These are phyloP conservation scores for Mormyrops boulengeri DNA, from an alignment of 2,797 vertebrate genomes.

Conservation along the genomic window DNA sequence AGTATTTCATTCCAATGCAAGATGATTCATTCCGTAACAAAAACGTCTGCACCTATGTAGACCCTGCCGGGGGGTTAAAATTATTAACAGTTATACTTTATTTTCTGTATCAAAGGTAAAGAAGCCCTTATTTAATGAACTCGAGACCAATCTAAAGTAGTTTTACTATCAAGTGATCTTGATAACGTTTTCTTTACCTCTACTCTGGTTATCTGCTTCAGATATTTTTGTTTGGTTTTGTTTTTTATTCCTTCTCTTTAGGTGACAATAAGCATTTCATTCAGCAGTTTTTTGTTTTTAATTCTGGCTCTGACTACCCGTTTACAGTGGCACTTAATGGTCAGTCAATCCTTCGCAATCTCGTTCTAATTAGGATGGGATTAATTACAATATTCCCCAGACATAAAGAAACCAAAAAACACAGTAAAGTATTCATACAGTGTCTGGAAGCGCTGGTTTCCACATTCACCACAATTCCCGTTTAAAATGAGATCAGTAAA, in stretches of 20 bases:
- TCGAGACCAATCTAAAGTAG: constrained; percentile 32
- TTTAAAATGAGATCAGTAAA: constrained; percentile 25
- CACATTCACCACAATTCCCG: constrained; percentile 52
- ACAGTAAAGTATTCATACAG: constrained; percentile 2
- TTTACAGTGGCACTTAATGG: constrained; percentile 60
- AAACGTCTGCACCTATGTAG: constrained; percentile 28
- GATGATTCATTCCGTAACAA: constrained; percentile 51
- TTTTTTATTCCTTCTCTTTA: constrained; percentile 40
- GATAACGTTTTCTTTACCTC: not conserved
- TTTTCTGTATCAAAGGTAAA: not conserved
- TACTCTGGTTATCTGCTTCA: constrained; percentile 44
- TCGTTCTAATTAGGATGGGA: not conserved
- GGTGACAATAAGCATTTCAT: constrained; percentile 67
- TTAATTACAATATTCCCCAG: constrained; percentile 21
- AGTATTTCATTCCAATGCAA: constrained; percentile 58
- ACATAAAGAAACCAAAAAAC: not conserved
- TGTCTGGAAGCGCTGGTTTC: constrained; percentile 56
- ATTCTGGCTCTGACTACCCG: constrained; percentile 46
- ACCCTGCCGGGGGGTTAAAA: not conserved
- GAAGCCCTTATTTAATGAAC: constrained; percentile 25
- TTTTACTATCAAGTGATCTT: constrained; percentile 31
- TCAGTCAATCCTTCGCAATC: constrained; percentile 15
- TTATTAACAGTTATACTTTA: constrained; percentile 27
- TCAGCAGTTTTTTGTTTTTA: constrained; percentile 80
- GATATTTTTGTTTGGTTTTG: constrained; percentile 38